These are phyloP conservation scores for Danaus plexippus DNA, from an alignment of 1,140 invertebrate genomes.

Conservation along the genomic window DNA sequence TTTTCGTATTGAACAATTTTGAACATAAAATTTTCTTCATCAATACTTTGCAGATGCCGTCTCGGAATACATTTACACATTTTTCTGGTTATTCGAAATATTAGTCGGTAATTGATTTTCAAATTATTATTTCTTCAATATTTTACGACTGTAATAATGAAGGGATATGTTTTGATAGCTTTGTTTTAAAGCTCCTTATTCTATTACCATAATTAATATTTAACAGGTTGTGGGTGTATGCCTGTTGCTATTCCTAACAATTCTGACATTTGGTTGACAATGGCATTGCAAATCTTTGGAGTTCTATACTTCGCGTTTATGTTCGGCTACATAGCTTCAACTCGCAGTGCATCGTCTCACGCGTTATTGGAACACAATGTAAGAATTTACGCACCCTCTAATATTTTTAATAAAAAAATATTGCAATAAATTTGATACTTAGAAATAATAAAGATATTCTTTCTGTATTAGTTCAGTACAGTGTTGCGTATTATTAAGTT, in stretches of 20 bases:
- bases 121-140: not conserved
- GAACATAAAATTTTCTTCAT: too few relatives aligned
- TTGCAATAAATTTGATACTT: not conserved
- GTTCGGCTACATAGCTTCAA: conserved; percentile 53
- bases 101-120: conserved; percentile 42
- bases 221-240: conserved; percentile 47
- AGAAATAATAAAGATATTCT: too few relatives aligned
- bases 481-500: not conserved
- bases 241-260: conserved; percentile 30
- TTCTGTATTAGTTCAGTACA: too few relatives aligned
- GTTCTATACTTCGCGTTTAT: conserved; percentile 55
- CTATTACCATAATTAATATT: not conserved
- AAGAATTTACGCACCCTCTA: conserved; percentile 11
- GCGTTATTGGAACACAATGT: conserved; percentile 50
- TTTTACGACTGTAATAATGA: too few relatives aligned
- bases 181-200: too few relatives aligned
- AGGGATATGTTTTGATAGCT: too few relatives aligned
- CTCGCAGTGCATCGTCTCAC: conserved; percentile 37
- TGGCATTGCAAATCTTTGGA: conserved; percentile 36
- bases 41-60: conserved; percentile 35
- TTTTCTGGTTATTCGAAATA: conserved; percentile 52
- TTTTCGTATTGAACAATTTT: too few relatives aligned
- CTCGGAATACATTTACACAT: conserved; percentile 42
- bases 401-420: not conserved
- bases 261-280: conserved; percentile 36